Evolutionary conservation across 2,113 vertebrate genomes (phyloP), one percentile per base, ranked within the genome.

Genomic region (Rhinoptilus africanus): DNA sequence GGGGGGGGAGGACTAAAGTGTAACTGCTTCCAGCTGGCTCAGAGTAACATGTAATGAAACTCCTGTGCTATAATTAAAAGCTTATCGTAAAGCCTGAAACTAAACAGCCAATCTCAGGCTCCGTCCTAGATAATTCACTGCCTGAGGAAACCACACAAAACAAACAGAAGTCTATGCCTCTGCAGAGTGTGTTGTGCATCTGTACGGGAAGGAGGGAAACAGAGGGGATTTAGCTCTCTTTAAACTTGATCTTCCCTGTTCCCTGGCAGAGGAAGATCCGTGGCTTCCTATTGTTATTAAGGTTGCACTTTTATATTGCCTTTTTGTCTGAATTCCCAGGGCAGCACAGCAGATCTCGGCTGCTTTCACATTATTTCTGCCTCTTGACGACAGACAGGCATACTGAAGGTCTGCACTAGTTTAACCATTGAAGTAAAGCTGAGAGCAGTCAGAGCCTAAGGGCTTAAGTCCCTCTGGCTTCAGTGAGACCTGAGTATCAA

Each of bases 1-100:
- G 96, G 98, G 90, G 96, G 96, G 98, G 98, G 98, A 98, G 95
- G 94, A 93, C 94, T 98, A 94, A 96, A 92, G 93, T 97, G 97
- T 98, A 95, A 97, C 98, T 99, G 98, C 99, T 99, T 99, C 99
- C 99, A 99, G 99, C 99, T 98, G 98, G 78, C 92, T 93, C 47
- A 3, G 17, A 86, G 88, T 45, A 95, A 77, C 48, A n/a, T 93
- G 82, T 77, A 88, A 94, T 93, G 88, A 96, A 96, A 91, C 53
- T 96, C 92, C 94, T 34, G 32, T 69, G 47, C 71, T 80, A 21
- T 74, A 92, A 95, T 92, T 93, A 94, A 97, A 96, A 96, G 85
- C 85, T 64, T 97, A 92, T 96, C 22, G 0, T 92, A 97, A 96
- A 97, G 78, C 74, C 94, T 96, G 93, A 96, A 97, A 93, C 86